Evolutionary conservation across 2,113 vertebrate species (phyloP).

Genomic region (Reinhardtius hippoglossoides): DNA sequence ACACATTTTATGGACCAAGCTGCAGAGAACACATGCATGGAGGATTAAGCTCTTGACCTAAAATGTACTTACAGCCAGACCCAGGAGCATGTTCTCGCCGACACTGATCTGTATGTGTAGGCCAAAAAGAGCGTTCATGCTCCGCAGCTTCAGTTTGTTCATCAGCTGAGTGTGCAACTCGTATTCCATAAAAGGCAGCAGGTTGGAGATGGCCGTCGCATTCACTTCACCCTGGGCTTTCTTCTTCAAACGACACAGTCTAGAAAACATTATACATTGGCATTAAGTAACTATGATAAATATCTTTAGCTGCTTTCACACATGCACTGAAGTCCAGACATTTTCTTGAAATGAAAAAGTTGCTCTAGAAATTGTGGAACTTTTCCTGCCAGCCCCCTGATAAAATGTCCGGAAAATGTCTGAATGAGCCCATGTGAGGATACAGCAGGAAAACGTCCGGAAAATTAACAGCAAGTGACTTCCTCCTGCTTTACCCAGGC

Average conservation of each 20-base stretch:
- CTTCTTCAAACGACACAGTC: conserved; percentile 96
- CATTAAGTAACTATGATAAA: conserved; percentile 6
- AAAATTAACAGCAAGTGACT: too few relatives aligned
- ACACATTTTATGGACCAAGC: neutral
- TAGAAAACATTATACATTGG: conserved; percentile 57
- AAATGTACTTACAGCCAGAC: conserved; percentile 90
- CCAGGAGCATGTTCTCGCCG: conserved; percentile 97
- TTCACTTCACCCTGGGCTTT: conserved; percentile 98
- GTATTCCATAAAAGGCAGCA: conserved; percentile 98
- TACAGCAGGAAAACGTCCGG: too few relatives aligned
- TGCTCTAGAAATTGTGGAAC: too few relatives aligned
- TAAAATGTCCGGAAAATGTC: too few relatives aligned
- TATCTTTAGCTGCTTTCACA: neutral
- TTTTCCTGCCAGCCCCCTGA: too few relatives aligned
- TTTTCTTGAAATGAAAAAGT: too few relatives aligned
- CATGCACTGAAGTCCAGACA: too few relatives aligned
- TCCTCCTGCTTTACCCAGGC: too few relatives aligned
- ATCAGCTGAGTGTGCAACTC: conserved; percentile 98
- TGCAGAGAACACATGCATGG: neutral
- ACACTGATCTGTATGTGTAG: conserved; percentile 95
- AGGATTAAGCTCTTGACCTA: neutral
- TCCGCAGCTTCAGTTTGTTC: conserved; percentile 97
- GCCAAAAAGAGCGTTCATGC: conserved; percentile 97
- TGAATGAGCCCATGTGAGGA: too few relatives aligned
- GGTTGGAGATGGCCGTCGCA: conserved; percentile 93